Evolutionary conservation across 2,797 vertebrate species (phyloP).

Genomic region (Gymnopithys bicolor): DNA sequence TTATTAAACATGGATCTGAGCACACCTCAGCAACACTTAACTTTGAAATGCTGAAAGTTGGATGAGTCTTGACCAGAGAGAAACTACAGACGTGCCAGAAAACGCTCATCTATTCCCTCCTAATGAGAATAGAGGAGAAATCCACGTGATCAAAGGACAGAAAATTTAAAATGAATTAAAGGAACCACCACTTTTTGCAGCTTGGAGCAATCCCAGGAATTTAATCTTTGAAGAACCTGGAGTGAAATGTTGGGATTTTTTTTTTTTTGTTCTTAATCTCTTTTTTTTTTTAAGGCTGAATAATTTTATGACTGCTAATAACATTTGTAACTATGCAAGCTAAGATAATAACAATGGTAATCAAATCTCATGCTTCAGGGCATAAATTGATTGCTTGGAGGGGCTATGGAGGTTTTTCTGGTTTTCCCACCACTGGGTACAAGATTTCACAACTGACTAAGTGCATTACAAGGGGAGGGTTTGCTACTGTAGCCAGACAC

Average conservation of each 20-base stretch:
- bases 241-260: background rate
- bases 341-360: constrained; percentile 57
- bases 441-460: constrained; percentile 51
- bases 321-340: constrained; percentile 51
- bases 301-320: constrained; percentile 57
- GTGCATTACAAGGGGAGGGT: background rate
- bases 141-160: background rate
- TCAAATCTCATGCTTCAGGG: constrained; percentile 67
- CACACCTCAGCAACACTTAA: background rate
- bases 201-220: background rate
- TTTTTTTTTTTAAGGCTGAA: constrained; percentile 43
- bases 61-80: background rate
- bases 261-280: background rate
- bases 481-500: constrained; percentile 13
- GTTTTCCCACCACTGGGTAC: constrained; percentile 3
- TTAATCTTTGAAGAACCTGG: background rate
- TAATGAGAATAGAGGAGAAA: background rate
- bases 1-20: background rate
- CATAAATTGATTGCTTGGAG: constrained; percentile 63
- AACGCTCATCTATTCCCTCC: background rate
- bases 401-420: constrained; percentile 37
- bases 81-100: background rate
- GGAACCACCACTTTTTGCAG: background rate
- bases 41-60: background rate
- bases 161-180: constrained; percentile 30